Percentiles rank a stretch among this genome's conserved stretches.
Evolutionary conservation across 1,140 invertebrate genomes (phyloP).

Genomic region (Meloidogyne exigua): DNA sequence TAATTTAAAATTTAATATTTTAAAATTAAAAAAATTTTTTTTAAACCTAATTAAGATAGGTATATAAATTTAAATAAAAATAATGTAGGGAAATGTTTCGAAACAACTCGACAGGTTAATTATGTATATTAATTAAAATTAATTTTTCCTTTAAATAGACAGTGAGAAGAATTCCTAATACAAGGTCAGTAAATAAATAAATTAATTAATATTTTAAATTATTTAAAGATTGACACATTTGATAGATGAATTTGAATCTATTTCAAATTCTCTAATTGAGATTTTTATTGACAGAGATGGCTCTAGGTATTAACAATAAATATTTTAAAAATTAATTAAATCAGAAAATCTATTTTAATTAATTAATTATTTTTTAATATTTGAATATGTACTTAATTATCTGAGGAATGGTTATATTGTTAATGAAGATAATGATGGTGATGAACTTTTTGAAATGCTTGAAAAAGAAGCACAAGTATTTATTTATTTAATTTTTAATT

Average conservation of each 20-base stretch:
- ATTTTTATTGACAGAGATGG: slow-evolving; percentile 2
- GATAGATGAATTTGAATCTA: neutral
- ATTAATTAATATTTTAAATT: neutral
- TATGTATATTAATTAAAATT: neutral
- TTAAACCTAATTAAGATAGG: too few relatives aligned
- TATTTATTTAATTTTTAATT: neutral
- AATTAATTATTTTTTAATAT: slow-evolving; percentile 8
- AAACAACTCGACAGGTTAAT: neutral
- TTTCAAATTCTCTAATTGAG: neutral
- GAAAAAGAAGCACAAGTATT: slow-evolving; percentile 32
- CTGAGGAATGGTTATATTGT: slow-evolving; percentile 28
- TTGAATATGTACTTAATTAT: slow-evolving; percentile 31
- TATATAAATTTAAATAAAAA: too few relatives aligned
- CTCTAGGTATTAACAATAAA: neutral
- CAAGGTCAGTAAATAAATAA: neutral
- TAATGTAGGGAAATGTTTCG: neutral
- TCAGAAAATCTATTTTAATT: too few relatives aligned
- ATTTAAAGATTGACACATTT: slow-evolving; percentile 1
- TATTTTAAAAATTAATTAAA: neutral
- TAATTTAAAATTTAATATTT: too few relatives aligned
- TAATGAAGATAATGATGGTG: slow-evolving; percentile 24
- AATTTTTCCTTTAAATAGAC: slow-evolving; percentile 13
- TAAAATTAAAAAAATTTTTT: too few relatives aligned
- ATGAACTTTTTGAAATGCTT: slow-evolving; percentile 29
- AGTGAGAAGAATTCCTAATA: slow-evolving; percentile 8